Base-by-base conservation (phyloP, 2,888 invertebrate genomes). In the Lasioglossum leucozonium region DNA sequence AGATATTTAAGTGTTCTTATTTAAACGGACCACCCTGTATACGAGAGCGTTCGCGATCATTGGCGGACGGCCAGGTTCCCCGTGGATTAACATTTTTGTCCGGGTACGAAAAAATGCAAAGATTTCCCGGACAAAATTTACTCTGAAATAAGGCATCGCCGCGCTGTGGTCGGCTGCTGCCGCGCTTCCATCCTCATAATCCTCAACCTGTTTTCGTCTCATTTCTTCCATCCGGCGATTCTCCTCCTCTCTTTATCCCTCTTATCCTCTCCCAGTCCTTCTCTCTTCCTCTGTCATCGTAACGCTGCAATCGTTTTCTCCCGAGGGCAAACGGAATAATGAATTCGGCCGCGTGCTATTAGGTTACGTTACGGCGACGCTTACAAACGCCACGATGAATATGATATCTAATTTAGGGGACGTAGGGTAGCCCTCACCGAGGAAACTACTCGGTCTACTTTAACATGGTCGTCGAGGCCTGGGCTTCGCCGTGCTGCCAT, bases 71-170 rank as follows among this genome's bases (percentile, higher is more conserved):
- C 92, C 91, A 92, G 88, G 69, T 74, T 75, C 77, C 71, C 73
- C 72, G 77, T 74, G 88, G 88, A 91, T 92, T 92, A 92, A 92
- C 91, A 92, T 91, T 92, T 91, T 89, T 88, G 84, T 44, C 62
- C 47, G 74, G 44, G 77, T 69, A 79, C 30, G 81, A 75, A 84
- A 80, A 55, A 67, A 71, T 74, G 51, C 73, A 75, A 85, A 80
- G 73, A 85, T 77, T 80, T 47, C 47, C 26, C 69, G 26, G 37
- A 69, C 37, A 65, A 65, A 74, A 58, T 62, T 78, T 58, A 75
- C 69, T 65, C 79, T 44, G 71, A 82, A 86, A 86, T 81, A 78
- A 80, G 86, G 82, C 74, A 85, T 85, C 85, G 62, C 26, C 79
- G 47, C 85, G 62, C 26, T 77, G 47, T 34, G 55, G 74, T 72